Base-by-base conservation (phyloP, 64 coral and sea anemone species). In the Pocillopora verrucosa region DNA sequence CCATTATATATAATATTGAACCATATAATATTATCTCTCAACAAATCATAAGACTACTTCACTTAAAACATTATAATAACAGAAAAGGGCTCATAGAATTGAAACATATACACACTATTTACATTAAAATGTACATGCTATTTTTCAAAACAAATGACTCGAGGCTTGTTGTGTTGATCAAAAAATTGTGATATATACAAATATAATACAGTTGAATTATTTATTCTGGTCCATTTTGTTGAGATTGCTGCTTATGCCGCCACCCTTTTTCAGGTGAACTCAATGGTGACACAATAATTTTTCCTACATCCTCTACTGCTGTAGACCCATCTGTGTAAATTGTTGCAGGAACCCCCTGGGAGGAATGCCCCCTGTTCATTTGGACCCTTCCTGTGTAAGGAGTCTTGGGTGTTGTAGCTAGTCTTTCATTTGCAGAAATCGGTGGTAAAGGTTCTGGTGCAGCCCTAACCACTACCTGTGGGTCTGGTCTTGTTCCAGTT, bases 191-290 rank as follows among this genome's bases (percentile, higher is more conserved):
- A 51, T 51, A 51, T 51, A 7, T 51, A 51, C 41, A 51, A 30
- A 51, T 51, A 51, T 51, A 51, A 51, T 51, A 51, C 41, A 51
- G 41, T 51, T 51, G 3, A 20, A 17, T 19, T 70, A 70, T 70
- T 72, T 10, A 85, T 63, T 92, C 80, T 16, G 83, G 73, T 64
- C 95, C 88, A 78, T 97, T 93, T 90, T 92, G 90, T 17, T 89
- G 95, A n/a, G 95, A 83, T 19, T 93, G 95, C 45, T 97, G 90
- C 35, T 70, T 87, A 56, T 97, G 95, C 67, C 92, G 76, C 95
- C 95, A 97, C 58, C 95, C 95, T 61, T 97, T 97, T 72, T 97
- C 95, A 25, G 95, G 95, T 56, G 95, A 97, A 38, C 95, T 91
- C 15, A 97, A 79, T 56, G 95, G 95, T 58, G 95, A 94, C 65